Evolutionary conservation across 2,888 invertebrate genomes (phyloP), one percentile per base, ranked within the genome.

Genomic region (Gastrophysa polygoni): DNA sequence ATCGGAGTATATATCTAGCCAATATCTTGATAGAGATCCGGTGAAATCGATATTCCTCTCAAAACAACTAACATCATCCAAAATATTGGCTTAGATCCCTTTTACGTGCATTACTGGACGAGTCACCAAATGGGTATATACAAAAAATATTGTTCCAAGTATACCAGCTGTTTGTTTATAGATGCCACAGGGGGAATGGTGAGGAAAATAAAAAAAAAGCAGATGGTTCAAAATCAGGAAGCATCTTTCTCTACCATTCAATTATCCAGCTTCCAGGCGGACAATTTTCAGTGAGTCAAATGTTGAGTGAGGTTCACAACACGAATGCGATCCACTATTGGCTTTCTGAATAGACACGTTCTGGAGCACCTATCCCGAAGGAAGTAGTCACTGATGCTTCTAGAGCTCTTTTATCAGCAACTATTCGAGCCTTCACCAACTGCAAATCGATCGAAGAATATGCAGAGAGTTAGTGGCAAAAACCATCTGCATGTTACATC

Each of bases 341-440:
- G 55, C 18, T 55, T 6, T 44, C 29, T 24, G 14, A 56, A 38
- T 56, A 47, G 56, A 28, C 47, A 21, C 46, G 47, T 29, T 56
- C 56, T 14, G 56, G 56, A 11, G 47, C 47, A 38, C 46, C 56
- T 38, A 14, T n/a, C 6, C 47, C 56, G 28, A 38, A 46, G n/a
- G 56, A 56, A 56, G 29, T 47, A 16, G 56, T 56, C 1, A 38
- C 16, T 3, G 56, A 56, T 47, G 18, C 20, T 16, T 24, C 21
- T 18, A 14, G 56, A 7, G 56, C 56, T 17, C 14, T 56, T 14
- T 18, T 47, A 46, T 47, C 56, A 11, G 56, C 56, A n/a, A 32
- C 32, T 38, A 32, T 56, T 10, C 21, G 29, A 47, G 46, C 46
- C 18, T 56, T 56, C 20, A 46, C 56, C 5, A 29, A 29, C 18